phyloP scores from a whole-genome alignment of 1,140 invertebrate species.

The Kradibia gibbosae region DNA sequence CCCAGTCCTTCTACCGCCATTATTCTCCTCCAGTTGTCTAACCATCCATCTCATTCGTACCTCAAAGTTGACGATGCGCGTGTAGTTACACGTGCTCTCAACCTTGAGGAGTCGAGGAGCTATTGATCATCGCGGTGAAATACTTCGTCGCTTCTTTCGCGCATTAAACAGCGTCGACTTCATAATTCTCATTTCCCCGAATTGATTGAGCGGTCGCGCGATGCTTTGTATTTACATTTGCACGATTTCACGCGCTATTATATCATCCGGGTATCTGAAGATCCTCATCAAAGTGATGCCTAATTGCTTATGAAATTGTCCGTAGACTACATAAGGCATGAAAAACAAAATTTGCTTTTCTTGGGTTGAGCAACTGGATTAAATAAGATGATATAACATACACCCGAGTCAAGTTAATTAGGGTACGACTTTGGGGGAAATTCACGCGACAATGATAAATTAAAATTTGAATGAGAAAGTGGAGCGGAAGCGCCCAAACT shows the following conservation, averaged over 20 bases:
- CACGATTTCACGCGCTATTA: background rate
- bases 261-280: no score
- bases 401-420: background rate
- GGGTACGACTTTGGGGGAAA: background rate
- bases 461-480: background rate
- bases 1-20: background rate
- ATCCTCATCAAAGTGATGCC: no score
- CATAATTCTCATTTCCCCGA: background rate
- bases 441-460: background rate
- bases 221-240: background rate
- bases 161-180: background rate
- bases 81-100: conserved; percentile 3
- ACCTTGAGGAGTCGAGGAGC: background rate
- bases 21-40: background rate
- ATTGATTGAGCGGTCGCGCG: background rate
- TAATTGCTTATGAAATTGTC: no score
- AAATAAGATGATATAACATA: no score
- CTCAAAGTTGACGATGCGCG: background rate
- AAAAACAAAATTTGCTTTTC: no score
- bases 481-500: background rate
- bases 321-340: no score
- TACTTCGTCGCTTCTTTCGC: background rate
- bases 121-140: conserved; percentile 6
- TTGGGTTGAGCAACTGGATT: no score
- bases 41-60: background rate